Evolutionary conservation across 2,888 invertebrate genomes (phyloP).

Genomic region (Cheilosia pagana): DNA sequence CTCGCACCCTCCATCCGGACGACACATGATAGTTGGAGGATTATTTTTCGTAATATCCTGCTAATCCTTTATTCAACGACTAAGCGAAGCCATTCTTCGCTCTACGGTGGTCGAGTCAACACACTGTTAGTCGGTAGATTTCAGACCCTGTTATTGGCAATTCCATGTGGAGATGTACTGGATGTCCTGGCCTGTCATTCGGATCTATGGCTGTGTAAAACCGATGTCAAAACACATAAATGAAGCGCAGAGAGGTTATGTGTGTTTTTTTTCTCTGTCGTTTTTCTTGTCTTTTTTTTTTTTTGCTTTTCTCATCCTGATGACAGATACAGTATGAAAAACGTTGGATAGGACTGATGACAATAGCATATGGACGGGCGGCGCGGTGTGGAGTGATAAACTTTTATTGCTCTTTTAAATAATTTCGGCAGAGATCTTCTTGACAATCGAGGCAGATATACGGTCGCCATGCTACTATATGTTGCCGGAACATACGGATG

Average conservation of each 20-base stretch:
- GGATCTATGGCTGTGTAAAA: slow-evolving; percentile 59
- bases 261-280: neutral
- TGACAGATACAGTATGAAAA: slow-evolving; percentile 16
- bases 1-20: neutral
- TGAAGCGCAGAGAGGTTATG: slow-evolving; percentile 34
- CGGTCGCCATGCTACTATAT: slow-evolving; percentile 15
- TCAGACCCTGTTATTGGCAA: slow-evolving; percentile 37
- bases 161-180: slow-evolving; percentile 40
- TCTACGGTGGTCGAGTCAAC: slow-evolving; percentile 11
- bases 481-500: slow-evolving; percentile 57
- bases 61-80: slow-evolving; percentile 70
- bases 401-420: slow-evolving; percentile 70
- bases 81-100: slow-evolving; percentile 47
- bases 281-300: slow-evolving; percentile 2
- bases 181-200: slow-evolving; percentile 44
- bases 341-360: slow-evolving; percentile 24
- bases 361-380: neutral
- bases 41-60: slow-evolving; percentile 70
- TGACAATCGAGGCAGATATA: slow-evolving; percentile 40
- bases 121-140: slow-evolving; percentile 26
- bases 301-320: neutral
- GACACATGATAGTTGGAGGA: slow-evolving; percentile 27
- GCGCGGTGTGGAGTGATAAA: slow-evolving; percentile 15
- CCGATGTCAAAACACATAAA: slow-evolving; percentile 67
- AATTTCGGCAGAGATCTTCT: slow-evolving; percentile 51